These are phyloP conservation scores for Halocaridina rubra DNA, from an alignment of 2,888 invertebrate species.

Conservation along the genomic window DNA sequence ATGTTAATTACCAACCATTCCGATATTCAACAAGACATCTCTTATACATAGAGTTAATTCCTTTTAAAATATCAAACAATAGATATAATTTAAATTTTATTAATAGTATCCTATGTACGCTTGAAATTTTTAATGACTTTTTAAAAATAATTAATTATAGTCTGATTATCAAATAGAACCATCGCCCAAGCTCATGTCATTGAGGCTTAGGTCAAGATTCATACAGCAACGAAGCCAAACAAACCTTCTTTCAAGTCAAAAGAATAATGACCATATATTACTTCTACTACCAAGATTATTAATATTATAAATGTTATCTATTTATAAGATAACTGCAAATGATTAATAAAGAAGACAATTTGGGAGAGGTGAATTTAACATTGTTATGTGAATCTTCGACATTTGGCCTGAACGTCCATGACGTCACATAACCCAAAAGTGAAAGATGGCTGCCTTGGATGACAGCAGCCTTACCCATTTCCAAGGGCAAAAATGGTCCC, in stretches of 20 bases:
- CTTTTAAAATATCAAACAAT: too few species aligned
- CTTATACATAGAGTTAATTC: too few species aligned
- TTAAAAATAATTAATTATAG: not conserved
- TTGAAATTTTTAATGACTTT: too few species aligned
- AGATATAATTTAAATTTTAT: too few species aligned
- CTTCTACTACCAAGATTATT: too few species aligned
- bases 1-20: too few species aligned
- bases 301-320: not conserved
- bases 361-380: slow-evolving; percentile 1
- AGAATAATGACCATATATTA: too few species aligned
- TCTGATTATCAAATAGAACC: slow-evolving; percentile 33
- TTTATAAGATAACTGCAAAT: not conserved
- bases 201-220: slow-evolving; percentile 30
- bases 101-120: too few species aligned
- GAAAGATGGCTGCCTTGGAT: slow-evolving; percentile 70
- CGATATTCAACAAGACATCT: too few species aligned
- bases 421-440: slow-evolving; percentile 64
- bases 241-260: slow-evolving; percentile 45
- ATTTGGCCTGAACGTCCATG: slow-evolving; percentile 59
- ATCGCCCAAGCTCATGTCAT: slow-evolving; percentile 42
- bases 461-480: slow-evolving; percentile 69
- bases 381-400: slow-evolving; percentile 47
- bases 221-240: slow-evolving; percentile 59
- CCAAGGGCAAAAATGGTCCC: slow-evolving; percentile 69
- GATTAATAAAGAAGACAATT: too few species aligned